Evolutionary conservation across 2,113 vertebrate species (phyloP), one percentile per base, ranked within the genome.

Genomic region (Rhegmatorhina hoffmannsi): DNA sequence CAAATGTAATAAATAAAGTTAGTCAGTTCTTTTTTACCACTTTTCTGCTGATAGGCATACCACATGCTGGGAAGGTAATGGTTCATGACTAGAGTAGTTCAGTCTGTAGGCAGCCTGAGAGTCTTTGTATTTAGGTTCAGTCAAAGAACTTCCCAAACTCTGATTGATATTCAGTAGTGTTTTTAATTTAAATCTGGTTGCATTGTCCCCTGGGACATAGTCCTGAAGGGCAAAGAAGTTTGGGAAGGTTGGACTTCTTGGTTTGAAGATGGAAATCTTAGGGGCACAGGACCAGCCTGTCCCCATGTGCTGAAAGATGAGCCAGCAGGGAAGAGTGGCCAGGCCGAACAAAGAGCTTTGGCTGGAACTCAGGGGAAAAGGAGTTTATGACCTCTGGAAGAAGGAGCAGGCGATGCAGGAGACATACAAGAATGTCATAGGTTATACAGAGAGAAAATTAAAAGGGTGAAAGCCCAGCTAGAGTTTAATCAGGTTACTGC

Each of bases 1-100:
- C 97, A 98, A 98, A 98, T 98, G 98, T 98, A 98, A 98, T 98
- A 98, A 98, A 98, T 98, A 98, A 98, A 98, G 98, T 98, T 98
- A 94, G 96, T 97, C 95, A 93, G 96, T 95, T 96, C 94, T 97
- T 98, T 98, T 97, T 94, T 98, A 97, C 98, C 97, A 98, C 97
- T 97, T 97, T 97, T 98, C 96, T 98, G 97, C 98, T 98, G 98
- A 98, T 98, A 95, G 98, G 97, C 97, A 97, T 95, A 91, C 95
- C 97, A 96, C 98, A 98, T 96, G 95, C 96, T 91, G 97, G 87
- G 98, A 97, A 97, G 97, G 97, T 98, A 98, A 98, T 99, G 98
- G 98, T 97, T 99, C 98, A 98, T 98, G 98, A 98, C 98, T 97
- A 96, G 97, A 98, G 94, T 97, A 96, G 96, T 98, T 98, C 97